phyloP scores from a whole-genome alignment of 64 coral and sea anemone genomes.

The Anthopleura sola region DNA sequence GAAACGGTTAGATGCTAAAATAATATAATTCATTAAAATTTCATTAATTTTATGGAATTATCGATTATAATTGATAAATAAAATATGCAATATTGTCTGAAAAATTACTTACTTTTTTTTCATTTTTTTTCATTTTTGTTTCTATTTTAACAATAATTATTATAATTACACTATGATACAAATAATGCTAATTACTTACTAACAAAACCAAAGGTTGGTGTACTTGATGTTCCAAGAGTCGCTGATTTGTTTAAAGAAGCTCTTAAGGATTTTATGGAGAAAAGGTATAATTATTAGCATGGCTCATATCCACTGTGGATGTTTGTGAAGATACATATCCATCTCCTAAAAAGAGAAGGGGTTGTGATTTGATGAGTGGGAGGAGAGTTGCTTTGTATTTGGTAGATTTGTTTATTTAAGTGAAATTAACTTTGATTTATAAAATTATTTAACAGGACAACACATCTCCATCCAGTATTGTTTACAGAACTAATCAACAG shows the following conservation, averaged over 20 bases:
- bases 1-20: neutral
- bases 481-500: constrained; percentile 84
- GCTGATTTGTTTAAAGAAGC: constrained; percentile 60
- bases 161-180: too few relatives aligned
- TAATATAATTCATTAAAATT: neutral
- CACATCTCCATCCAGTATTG: constrained; percentile 76
- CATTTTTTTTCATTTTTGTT: too few relatives aligned
- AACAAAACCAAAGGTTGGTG: neutral
- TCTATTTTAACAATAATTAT: too few relatives aligned
- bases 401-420: too few relatives aligned
- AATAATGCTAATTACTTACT: too few relatives aligned
- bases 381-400: too few relatives aligned
- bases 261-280: constrained; percentile 88
- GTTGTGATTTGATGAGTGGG: too few relatives aligned
- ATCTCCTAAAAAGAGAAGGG: neutral
- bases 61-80: too few relatives aligned
- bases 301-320: too few relatives aligned
- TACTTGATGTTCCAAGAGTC: constrained; percentile 61
- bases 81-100: too few relatives aligned
- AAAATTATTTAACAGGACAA: constrained; percentile 35
- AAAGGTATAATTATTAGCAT: constrained; percentile 60
- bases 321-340: neutral
- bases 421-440: too few relatives aligned
- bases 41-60: neutral
- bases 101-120: too few relatives aligned